Percentiles rank a stretch among this genome's conserved stretches.
Evolutionary conservation across 2,113 vertebrate species (phyloP).

Genomic region (Eclectus roratus): DNA sequence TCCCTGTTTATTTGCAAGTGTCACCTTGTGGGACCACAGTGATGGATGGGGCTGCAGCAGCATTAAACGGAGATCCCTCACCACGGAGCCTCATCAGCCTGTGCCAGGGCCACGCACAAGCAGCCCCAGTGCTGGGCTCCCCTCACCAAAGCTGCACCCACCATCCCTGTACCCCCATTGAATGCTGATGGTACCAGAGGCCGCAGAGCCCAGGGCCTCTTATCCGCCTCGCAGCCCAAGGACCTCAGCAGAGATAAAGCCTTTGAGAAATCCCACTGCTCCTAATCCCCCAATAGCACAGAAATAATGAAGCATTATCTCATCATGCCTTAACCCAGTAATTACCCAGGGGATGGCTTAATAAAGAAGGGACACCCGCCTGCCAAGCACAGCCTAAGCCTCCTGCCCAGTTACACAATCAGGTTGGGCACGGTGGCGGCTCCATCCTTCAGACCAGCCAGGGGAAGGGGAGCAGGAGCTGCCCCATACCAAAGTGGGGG

Average conservation of each 20-base stretch:
- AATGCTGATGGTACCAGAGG: not conserved
- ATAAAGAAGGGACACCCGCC: constrained; percentile 42
- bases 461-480: not conserved
- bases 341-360: constrained; percentile 34
- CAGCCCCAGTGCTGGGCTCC: not conserved
- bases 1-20: constrained; percentile 24
- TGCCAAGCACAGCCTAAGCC: constrained; percentile 1
- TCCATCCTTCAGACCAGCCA: not conserved
- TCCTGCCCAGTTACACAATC: not conserved
- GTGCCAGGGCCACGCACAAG: accelerated
- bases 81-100: not conserved
- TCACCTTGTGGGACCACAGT: not conserved
- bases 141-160: not conserved
- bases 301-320: constrained; percentile 59
- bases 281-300: constrained; percentile 52
- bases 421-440: accelerated
- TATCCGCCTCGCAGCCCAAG: not conserved
- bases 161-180: not conserved
- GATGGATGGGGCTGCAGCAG: not conserved
- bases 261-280: constrained; percentile 40
- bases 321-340: constrained; percentile 40
- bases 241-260: constrained; percentile 5
- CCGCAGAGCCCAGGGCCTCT: not conserved
- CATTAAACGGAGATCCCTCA: not conserved
- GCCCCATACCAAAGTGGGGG: not conserved